Evolutionary conservation across 2,113 vertebrate species (phyloP).

Genomic region (Diadophis punctatus): DNA sequence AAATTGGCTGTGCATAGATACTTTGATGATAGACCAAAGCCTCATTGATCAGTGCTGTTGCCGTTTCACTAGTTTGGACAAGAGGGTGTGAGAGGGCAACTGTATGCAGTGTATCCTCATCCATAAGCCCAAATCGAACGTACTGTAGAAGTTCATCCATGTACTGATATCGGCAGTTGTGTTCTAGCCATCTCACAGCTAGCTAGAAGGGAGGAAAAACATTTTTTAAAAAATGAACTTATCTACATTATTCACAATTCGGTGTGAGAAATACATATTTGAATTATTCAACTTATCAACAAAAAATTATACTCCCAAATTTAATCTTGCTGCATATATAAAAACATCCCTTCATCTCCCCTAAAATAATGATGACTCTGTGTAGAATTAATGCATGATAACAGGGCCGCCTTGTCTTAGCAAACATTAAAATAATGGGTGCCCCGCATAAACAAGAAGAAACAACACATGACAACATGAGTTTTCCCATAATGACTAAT

Average conservation of each 20-base stretch:
- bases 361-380: conserved; percentile 9
- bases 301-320: conserved; percentile 7
- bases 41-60: conserved; percentile 83
- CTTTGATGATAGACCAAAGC: conserved; percentile 90
- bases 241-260: background rate
- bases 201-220: conserved; percentile 72
- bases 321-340: background rate
- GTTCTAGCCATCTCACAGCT: conserved; percentile 91
- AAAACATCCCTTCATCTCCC: background rate
- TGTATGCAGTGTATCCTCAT: conserved; percentile 81
- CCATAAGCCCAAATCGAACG: conserved; percentile 93
- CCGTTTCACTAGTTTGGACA: conserved; percentile 82
- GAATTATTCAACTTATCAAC: background rate
- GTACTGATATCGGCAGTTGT: conserved; percentile 87
- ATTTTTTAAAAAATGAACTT: background rate
- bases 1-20: conserved; percentile 87
- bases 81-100: conserved; percentile 82
- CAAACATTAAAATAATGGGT: background rate
- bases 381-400: background rate
- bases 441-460: background rate
- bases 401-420: background rate
- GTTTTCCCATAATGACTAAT: background rate
- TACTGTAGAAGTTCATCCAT: conserved; percentile 90
- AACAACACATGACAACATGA: background rate
- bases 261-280: conserved; percentile 1